These are phyloP conservation scores for Aix galericulata DNA, from an alignment of 2,113 vertebrate species.

Conservation along the genomic window DNA sequence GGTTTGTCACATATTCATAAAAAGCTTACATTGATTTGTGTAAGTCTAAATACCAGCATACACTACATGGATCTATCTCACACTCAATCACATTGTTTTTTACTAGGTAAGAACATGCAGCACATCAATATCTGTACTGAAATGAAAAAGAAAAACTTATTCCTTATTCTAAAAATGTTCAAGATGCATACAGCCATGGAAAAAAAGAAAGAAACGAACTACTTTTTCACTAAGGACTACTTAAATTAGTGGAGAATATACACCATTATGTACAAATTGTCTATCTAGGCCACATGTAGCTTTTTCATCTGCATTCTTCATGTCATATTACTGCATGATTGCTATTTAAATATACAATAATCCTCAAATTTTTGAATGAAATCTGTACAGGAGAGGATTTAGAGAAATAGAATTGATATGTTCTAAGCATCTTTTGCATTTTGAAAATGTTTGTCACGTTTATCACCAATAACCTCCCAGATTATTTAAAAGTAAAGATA, in stretches of 20 bases:
- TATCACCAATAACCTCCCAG: neutral
- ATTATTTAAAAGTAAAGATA: neutral
- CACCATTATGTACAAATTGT: neutral
- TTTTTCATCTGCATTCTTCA: neutral
- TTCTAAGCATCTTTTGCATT: neutral
- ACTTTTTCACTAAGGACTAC: neutral
- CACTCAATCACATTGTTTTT: neutral
- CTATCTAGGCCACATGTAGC: neutral
- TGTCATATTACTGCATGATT: neutral
- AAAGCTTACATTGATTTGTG: neutral
- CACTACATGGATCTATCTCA: neutral
- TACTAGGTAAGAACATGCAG: neutral
- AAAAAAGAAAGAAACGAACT: neutral
- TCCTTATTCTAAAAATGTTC: neutral
- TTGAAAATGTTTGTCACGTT: neutral
- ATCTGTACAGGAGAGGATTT: neutral
- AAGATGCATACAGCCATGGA: neutral
- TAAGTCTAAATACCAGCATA: neutral
- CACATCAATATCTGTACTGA: neutral
- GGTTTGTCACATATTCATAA: neutral
- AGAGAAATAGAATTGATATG: neutral
- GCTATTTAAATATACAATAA: neutral
- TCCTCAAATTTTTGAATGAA: neutral
- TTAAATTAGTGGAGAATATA: neutral
- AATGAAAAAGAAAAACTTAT: neutral